Evolutionary conservation across 2,888 invertebrate genomes (phyloP), one percentile per base, ranked within the genome.

Genomic region (Acanthosepion pharaonis): DNA sequence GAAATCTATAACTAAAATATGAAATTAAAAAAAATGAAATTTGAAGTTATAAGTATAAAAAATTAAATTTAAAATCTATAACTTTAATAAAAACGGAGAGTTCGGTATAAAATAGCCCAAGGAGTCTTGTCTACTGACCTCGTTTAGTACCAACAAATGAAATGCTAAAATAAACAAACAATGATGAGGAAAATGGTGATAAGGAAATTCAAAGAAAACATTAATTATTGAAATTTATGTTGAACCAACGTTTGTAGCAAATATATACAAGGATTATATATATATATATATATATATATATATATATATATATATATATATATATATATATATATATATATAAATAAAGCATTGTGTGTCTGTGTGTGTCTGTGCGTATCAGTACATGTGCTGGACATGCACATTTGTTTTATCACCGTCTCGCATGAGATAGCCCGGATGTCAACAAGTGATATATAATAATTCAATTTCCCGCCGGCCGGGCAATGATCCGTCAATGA

Each of bases 361-460:
- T n/a, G 3, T 33, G 78, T n/a, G 33, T 78, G 15, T 78, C n/a
- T 33, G 20, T 11, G 33, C 15, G 78, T 78, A 25, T 33, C 33
- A n/a, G n/a, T 5, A 5, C 78, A 78, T 33, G 78, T 33, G 78
- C 78, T 11, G 78, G 15, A 15, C 9, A n/a, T 33, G 78, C n/a
- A n/a, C 15, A 33, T 78, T 78, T 20, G 20, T 78, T 78, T 42
- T 78, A 78, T 78, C 78, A 33, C 78, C 18, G 78, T 78, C 78
- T 78, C 78, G 78, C 33, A 78, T n/a, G 78, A 78, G n/a, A 78
- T 78, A 78, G 78, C 15, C 78, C 78, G 78, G 78, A 78, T 78
- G 78, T 78, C 78, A 78, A 78, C 78, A 78, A 78, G 78, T 78
- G n/a, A 78, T 78, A 78, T n/a, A 78, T 78, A 78, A 78, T 64